Evolutionary conservation across 2,888 invertebrate genomes (phyloP).

Genomic region (Agrenia bidenticulata): DNA sequence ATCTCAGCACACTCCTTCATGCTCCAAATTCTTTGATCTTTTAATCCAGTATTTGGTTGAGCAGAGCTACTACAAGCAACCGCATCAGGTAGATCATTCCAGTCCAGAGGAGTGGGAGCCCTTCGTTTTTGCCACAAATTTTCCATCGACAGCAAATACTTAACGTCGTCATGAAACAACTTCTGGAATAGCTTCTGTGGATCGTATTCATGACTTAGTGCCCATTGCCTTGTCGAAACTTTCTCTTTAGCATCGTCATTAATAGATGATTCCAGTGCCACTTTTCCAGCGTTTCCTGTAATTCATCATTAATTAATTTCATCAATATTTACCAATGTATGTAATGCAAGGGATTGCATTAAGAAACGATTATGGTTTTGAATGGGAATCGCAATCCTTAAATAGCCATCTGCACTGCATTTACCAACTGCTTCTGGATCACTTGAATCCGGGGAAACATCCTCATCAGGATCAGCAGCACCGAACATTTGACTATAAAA

Average conservation of each 20-base stretch:
- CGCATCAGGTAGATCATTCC: conserved; percentile 64
- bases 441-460: conserved; percentile 94
- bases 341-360: neutral
- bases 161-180: conserved; percentile 91
- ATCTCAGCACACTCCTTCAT: conserved; percentile 71
- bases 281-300: conserved; percentile 56
- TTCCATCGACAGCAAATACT: conserved; percentile 89
- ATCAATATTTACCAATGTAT: neutral
- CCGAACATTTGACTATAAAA: conserved; percentile 87
- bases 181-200: conserved; percentile 84
- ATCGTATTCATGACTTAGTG: conserved; percentile 77
- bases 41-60: conserved; percentile 58
- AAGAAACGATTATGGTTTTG: neutral
- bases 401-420: conserved; percentile 9
- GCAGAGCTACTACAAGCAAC: conserved; percentile 61
- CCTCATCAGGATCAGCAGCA: conserved; percentile 93
- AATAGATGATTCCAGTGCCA: conserved; percentile 55
- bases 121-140: conserved; percentile 91
- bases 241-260: conserved; percentile 61
- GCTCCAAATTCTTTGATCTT: conserved; percentile 78
- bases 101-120: conserved; percentile 77
- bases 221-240: conserved; percentile 85
- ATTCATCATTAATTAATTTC: neutral
- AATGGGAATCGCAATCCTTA: neutral
- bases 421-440: conserved; percentile 85